Percentiles rank a stretch among this genome's conserved stretches.
Evolutionary conservation across 2,797 vertebrate species (phyloP).

Genomic region (Neosilurus hyrtlii): DNA sequence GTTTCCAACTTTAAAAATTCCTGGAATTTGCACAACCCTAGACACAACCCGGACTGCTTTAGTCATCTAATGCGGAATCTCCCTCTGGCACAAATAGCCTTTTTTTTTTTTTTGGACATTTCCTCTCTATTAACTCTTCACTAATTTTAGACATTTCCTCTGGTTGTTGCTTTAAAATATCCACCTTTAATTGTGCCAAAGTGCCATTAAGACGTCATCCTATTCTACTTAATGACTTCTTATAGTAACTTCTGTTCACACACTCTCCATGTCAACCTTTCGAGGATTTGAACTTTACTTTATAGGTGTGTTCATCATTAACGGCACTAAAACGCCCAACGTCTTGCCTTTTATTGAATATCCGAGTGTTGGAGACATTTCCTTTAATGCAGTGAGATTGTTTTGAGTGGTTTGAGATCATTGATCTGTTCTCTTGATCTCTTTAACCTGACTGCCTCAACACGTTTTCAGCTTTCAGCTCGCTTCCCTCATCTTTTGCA

Average conservation of each 20-base stretch:
- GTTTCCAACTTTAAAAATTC: too few relatives aligned
- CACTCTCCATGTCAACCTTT: neutral
- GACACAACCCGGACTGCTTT: too few relatives aligned
- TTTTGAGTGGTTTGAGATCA: neutral
- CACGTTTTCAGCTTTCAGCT: neutral
- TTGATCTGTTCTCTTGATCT: constrained; percentile 8
- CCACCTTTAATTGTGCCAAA: neutral
- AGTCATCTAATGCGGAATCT: neutral
- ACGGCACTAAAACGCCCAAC: neutral
- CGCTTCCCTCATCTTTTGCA: neutral
- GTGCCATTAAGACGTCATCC: neutral
- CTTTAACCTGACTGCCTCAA: neutral
- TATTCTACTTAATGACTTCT: neutral
- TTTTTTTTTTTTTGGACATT: neutral
- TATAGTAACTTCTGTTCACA: neutral
- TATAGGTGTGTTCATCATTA: neutral
- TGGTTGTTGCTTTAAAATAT: constrained; percentile 8
- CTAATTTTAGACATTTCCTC: neutral
- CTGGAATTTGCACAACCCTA: too few relatives aligned
- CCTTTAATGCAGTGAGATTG: neutral
- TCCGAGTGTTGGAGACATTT: neutral
- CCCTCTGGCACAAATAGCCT: neutral
- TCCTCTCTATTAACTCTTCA: neutral
- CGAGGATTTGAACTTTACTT: neutral
- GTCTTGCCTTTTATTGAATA: neutral